phyloP scores from a whole-genome alignment of 2,113 vertebrate genomes.

The Tichodroma muraria region DNA sequence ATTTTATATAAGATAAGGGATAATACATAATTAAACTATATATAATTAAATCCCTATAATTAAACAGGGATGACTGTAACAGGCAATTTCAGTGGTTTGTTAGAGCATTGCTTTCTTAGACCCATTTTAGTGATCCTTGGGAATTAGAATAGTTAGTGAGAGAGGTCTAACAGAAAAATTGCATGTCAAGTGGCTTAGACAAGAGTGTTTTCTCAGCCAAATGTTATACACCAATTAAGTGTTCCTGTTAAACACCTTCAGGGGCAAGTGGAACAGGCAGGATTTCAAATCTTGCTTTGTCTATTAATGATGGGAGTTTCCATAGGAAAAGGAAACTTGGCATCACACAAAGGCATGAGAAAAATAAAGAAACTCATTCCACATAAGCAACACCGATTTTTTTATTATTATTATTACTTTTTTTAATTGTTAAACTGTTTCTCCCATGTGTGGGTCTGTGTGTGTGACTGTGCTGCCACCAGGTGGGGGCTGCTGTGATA shows the following conservation, averaged over 20 bases:
- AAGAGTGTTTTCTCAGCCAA: not conserved
- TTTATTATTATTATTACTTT: not conserved
- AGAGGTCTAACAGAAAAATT: not conserved
- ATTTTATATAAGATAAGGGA: too few relatives aligned
- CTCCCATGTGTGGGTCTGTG: not conserved
- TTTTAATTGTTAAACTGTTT: accelerated
- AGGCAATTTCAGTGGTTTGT: not conserved
- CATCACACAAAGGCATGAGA: not conserved
- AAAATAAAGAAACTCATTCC: not conserved
- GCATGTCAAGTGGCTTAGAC: not conserved
- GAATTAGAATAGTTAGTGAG: not conserved
- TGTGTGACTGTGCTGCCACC: not conserved
- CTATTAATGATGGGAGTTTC: not conserved
- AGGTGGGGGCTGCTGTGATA: not conserved
- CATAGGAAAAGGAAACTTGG: not conserved
- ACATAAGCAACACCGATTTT: not conserved
- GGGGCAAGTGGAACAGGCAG: not conserved
- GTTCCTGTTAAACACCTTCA: not conserved
- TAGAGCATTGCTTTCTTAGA: not conserved
- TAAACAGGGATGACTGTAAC: not conserved
- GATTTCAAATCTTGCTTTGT: not conserved
- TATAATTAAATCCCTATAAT: too few relatives aligned
- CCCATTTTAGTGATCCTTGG: not conserved
- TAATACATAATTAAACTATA: too few relatives aligned
- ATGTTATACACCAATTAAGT: not conserved